Conservation (phyloP, 2,797 vertebrate species). For the Miichthys miiuy region DNA sequence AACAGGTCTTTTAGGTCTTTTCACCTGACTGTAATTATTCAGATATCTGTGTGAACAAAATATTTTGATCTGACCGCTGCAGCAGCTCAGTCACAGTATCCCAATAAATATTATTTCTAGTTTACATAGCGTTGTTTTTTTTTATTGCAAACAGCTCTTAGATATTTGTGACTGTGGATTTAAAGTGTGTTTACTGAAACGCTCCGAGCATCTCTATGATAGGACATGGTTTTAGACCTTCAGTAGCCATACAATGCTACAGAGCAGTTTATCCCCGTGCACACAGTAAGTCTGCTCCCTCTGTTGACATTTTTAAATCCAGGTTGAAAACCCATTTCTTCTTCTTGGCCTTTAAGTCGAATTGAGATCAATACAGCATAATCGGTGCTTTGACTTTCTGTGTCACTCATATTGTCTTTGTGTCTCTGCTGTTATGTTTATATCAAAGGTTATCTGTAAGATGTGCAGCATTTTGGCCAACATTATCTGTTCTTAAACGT, state of each 20-base stretch:
- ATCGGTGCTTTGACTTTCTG: slow-evolving; percentile 44
- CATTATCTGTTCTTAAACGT: slow-evolving; percentile 21
- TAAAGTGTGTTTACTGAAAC: slow-evolving; percentile 10
- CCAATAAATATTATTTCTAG: not conserved
- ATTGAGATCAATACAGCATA: slow-evolving; percentile 61
- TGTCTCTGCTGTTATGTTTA: slow-evolving; percentile 14
- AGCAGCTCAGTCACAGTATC: not conserved
- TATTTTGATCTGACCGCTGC: not conserved
- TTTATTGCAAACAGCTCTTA: not conserved
- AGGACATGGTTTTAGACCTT: not conserved
- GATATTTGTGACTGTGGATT: slow-evolving; percentile 12
- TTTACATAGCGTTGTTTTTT: not conserved
- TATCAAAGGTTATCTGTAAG: slow-evolving; percentile 8
- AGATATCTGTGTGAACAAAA: not conserved
- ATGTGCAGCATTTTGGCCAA: slow-evolving; percentile 13
- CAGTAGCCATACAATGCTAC: not conserved
- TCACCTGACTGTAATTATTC: not conserved
- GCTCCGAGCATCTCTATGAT: not conserved
- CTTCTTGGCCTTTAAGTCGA: slow-evolving; percentile 64
- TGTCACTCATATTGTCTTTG: slow-evolving; percentile 31
- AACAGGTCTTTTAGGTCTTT: not conserved
- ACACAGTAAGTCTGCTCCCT: slow-evolving; percentile 29
- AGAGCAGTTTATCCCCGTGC: slow-evolving; percentile 32
- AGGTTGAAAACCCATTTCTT: slow-evolving; percentile 47
- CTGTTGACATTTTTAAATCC: slow-evolving; percentile 59